These are phyloP conservation scores for Pterocles burchelli DNA, from an alignment of 2,113 vertebrate genomes.

Conservation along the genomic window DNA sequence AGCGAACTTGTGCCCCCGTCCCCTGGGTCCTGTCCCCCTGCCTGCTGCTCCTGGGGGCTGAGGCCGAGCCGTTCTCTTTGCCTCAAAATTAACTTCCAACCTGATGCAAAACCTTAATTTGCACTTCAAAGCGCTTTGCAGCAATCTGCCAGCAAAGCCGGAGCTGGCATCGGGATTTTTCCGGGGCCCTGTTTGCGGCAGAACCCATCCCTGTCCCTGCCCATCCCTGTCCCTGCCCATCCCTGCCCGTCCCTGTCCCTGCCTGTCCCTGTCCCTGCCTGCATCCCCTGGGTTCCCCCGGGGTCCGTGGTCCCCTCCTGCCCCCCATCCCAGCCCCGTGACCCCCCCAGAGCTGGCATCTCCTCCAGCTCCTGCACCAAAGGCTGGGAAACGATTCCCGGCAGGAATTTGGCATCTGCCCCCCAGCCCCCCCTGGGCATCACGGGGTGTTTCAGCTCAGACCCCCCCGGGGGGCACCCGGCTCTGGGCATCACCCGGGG, in stretches of 20 bases:
- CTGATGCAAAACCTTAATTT: constrained; percentile 25
- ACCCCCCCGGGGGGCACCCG: accelerated
- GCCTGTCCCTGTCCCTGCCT: no score
- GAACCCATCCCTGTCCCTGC: not conserved
- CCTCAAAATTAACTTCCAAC: not conserved
- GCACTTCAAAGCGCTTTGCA: constrained; percentile 45
- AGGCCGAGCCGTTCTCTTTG: not conserved
- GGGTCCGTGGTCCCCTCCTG: accelerated
- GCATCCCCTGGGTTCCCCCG: accelerated
- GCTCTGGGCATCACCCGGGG: not conserved
- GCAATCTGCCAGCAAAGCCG: not conserved
- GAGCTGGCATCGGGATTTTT: not conserved
- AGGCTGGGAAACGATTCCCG: accelerated
- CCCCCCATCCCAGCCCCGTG: not conserved
- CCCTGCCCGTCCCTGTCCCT: not conserved
- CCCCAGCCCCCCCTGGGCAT: not conserved
- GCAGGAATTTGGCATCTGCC: not conserved
- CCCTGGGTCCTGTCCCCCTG: not conserved
- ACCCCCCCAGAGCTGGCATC: no score
- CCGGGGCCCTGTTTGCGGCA: not conserved
- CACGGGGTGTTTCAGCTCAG: accelerated
- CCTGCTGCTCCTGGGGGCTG: not conserved
- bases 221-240: not conserved
- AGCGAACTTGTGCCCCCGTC: accelerated
- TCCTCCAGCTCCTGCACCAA: accelerated